Evolutionary conservation across 1,140 invertebrate genomes (phyloP).

Genomic region (Pygmarrhopalites habei): DNA sequence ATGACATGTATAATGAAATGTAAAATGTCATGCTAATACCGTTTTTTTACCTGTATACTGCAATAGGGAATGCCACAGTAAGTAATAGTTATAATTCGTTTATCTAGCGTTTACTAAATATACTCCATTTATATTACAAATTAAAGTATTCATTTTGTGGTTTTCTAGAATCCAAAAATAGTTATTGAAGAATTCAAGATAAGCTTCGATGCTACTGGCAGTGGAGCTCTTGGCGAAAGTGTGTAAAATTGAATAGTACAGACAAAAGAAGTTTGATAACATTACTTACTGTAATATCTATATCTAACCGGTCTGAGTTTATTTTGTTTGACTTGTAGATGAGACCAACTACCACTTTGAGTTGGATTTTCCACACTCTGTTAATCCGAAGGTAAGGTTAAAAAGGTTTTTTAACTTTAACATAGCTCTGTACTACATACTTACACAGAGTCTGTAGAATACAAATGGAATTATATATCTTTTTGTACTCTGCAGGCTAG

Average conservation of each 20-base stretch:
- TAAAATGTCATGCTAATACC: too few relatives aligned
- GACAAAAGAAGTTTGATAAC: not conserved
- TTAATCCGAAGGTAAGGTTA: slow-evolving; percentile 59
- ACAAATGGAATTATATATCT: not conserved
- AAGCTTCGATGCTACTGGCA: slow-evolving; percentile 42
- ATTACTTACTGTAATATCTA: not conserved
- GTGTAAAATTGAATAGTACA: not conserved
- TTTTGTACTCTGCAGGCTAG: slow-evolving; percentile 42
- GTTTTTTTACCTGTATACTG: too few relatives aligned
- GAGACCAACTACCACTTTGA: slow-evolving; percentile 56
- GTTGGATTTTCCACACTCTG: slow-evolving; percentile 60
- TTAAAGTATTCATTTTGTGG: too few relatives aligned
- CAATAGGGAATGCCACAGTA: too few relatives aligned
- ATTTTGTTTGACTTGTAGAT: not conserved
- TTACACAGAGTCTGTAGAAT: not conserved
- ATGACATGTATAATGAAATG: too few relatives aligned
- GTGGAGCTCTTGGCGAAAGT: slow-evolving; percentile 43
- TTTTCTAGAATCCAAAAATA: slow-evolving; percentile 43
- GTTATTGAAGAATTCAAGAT: slow-evolving; percentile 43
- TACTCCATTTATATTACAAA: too few relatives aligned
- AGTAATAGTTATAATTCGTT: not conserved
- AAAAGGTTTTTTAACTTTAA: slow-evolving; percentile 21
- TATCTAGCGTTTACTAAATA: slow-evolving; percentile 3
- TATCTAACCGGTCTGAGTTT: not conserved
- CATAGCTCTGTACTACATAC: not conserved